A percentile compares a stretch with the other conserved stretches of the same genome.
phyloP scores from a whole-genome alignment of 2,113 vertebrate genomes.

The Eretmochelys imbricata region DNA sequence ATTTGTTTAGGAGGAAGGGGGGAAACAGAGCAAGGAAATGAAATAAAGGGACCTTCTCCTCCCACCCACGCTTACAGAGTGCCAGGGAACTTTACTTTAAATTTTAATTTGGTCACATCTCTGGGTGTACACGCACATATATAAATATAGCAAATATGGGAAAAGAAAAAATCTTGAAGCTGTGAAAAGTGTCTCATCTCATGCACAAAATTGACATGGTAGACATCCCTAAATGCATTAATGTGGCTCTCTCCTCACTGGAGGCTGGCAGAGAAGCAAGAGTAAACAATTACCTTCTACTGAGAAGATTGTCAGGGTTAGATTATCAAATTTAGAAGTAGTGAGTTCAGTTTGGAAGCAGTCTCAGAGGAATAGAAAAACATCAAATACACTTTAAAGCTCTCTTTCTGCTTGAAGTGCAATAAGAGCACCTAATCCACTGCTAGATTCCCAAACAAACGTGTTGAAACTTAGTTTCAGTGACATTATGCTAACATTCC shows the following conservation, averaged over 20 bases:
- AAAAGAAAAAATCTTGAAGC: neutral
- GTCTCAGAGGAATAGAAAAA: neutral
- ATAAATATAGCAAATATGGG: neutral
- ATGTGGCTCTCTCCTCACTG: neutral
- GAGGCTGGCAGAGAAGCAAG: neutral
- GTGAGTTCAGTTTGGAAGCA: neutral
- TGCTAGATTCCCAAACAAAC: neutral
- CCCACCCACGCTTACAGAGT: neutral
- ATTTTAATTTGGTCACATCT: neutral
- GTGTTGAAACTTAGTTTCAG: neutral
- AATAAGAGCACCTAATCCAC: neutral
- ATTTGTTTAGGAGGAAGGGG: neutral
- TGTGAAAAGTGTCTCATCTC: neutral
- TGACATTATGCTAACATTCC: neutral
- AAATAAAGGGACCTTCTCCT: neutral
- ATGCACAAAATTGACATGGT: neutral
- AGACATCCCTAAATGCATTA: neutral
- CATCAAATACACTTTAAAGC: neutral
- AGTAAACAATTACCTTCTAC: neutral
- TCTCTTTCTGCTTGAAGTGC: neutral
- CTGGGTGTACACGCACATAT: neutral
- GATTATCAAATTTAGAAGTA: neutral
- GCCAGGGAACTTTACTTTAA: neutral
- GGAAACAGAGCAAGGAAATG: neutral
- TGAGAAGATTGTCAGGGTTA: rapidly evolving